Base-by-base conservation (phyloP, 2,797 vertebrate genomes). In the Xenentodon cancila region DNA sequence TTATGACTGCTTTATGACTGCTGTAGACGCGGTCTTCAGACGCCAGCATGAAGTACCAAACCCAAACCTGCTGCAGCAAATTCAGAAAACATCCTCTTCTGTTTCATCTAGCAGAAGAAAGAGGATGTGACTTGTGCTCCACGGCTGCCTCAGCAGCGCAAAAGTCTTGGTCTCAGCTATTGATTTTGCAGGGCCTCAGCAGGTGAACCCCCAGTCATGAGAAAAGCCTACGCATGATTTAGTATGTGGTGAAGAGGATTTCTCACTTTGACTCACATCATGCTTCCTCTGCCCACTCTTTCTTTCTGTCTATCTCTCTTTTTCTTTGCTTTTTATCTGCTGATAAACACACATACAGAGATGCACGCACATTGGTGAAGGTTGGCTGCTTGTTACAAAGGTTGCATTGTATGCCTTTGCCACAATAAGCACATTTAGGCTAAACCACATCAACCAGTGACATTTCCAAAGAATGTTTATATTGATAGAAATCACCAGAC, bases 191-290 rank as follows among this genome's bases (percentile, higher is more conserved):
- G 16, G 63, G 73, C 77, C 77, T 88, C 82, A 81, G 81, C 77
- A 87, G 88, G 84, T 89, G 81, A 88, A 88, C 71, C 84, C 85
- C 82, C 80, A 75, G 79, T 84, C 75, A 84, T 74, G 73, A 82
- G 67, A 77, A 40, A 75, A 84, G 64, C 92, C 91, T 85, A 92
- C 85, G 68, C 86, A 87, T 71, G 77, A 76, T 68, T 85, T 78
- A 84, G 79, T 74, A 76, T 89, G 83, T 86, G 85, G 85, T 88
- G 83, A 85, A 88, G 83, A 91, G 87, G 82, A 88, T 86, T 89
- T 92, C 88, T 92, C 91, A 84, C 81, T 90, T 91, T 93, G 91
- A 93, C 86, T 93, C 92, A 92, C 82, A 84, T 80, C 80, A 69
- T 71, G 75, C 82, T 88, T 91, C 82, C 75, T 87, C 90, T 90